These are phyloP conservation scores for Bradypus variegatus DNA, from an alignment of 2,797 vertebrate genomes.

Conservation along the genomic window DNA sequence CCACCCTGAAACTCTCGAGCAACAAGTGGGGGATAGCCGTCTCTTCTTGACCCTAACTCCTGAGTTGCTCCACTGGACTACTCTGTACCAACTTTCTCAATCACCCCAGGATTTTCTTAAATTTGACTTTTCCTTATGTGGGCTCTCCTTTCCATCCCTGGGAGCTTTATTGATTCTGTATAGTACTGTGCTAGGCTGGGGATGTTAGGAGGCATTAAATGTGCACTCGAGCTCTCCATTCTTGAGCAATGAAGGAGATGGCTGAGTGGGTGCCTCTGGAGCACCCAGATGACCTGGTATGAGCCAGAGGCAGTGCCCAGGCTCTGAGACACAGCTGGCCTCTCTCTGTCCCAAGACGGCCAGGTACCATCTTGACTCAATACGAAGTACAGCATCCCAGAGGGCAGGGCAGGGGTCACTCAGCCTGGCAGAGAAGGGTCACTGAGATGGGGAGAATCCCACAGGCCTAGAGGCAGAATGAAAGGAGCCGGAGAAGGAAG, in stretches of 20 bases:
- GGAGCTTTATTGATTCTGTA: background rate
- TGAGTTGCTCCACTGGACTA: background rate
- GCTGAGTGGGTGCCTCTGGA: too few relatives aligned
- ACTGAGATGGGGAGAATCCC: too few relatives aligned
- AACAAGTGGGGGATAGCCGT: background rate
- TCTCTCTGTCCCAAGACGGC: background rate
- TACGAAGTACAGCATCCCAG: background rate
- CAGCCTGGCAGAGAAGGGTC: background rate
- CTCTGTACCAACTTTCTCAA: too few relatives aligned
- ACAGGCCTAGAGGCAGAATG: rapidly evolving
- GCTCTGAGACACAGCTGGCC: background rate
- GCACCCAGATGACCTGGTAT: background rate
- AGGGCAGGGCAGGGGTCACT: too few relatives aligned
- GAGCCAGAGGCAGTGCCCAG: background rate
- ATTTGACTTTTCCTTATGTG: background rate
- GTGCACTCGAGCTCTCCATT: rapidly evolving
- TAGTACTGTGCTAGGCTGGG: background rate
- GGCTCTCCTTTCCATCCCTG: background rate
- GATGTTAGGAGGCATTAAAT: background rate
- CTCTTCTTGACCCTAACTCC: background rate
- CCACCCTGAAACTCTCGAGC: background rate
- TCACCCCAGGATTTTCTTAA: background rate
- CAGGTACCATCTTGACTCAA: background rate
- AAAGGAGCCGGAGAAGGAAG: background rate
- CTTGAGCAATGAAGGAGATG: rapidly evolving